Conservation (phyloP, 2,888 invertebrate genomes). For the Chrysodeixis includens region DNA sequence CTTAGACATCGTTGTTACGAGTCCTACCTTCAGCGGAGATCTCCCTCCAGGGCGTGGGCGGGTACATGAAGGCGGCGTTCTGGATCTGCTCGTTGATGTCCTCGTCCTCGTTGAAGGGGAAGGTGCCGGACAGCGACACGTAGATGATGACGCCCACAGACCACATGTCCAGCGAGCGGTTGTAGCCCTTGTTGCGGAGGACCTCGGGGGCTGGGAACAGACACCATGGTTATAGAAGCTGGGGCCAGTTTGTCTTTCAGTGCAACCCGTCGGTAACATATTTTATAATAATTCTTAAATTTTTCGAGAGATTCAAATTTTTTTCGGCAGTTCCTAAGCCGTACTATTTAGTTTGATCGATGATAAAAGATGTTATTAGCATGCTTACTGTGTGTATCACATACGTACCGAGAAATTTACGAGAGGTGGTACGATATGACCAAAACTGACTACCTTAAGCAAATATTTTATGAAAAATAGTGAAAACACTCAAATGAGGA, state of each 20-base stretch:
- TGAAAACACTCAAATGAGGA: too few species aligned
- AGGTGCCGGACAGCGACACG: slow-evolving; percentile 99
- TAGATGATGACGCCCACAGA: slow-evolving; percentile 99
- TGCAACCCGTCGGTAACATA: neutral
- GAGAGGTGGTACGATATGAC: too few species aligned
- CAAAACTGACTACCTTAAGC: too few species aligned
- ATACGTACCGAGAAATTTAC: too few species aligned
- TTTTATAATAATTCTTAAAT: too few species aligned
- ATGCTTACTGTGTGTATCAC: too few species aligned
- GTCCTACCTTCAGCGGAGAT: slow-evolving; percentile 91
- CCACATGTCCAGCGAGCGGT: slow-evolving; percentile 99
- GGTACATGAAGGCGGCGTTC: slow-evolving; percentile 99
- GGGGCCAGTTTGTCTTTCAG: neutral
- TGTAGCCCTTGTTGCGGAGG: slow-evolving; percentile 99
- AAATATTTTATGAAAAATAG: too few species aligned
- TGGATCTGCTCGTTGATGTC: slow-evolving; percentile 99
- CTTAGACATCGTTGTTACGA: too few species aligned
- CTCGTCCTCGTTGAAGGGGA: slow-evolving; percentile 99
- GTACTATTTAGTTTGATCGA: too few species aligned
- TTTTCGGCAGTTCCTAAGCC: too few species aligned
- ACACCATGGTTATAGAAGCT: neutral
- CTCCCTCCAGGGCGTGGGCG: slow-evolving; percentile 98
- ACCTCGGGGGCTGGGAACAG: slow-evolving; percentile 96
- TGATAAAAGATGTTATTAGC: too few species aligned
- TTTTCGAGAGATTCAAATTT: too few species aligned